Percentiles rank a stretch among this genome's conserved stretches.
These are phyloP conservation scores for Globodera rostochiensis DNA, from an alignment of 1,140 invertebrate genomes.

Conservation along the genomic window DNA sequence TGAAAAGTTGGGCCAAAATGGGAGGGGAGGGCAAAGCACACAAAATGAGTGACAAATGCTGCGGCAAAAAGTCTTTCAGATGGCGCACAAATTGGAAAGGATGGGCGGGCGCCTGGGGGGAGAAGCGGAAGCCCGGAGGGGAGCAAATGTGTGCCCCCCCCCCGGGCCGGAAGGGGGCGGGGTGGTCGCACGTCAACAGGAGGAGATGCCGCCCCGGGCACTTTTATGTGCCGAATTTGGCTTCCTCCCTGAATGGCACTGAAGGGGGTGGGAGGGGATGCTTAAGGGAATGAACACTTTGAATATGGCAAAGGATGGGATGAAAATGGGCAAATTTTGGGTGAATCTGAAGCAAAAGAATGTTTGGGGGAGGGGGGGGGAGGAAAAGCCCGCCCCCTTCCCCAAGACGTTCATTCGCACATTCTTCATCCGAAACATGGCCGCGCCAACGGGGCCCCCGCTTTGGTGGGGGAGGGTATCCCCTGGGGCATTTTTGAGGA, in stretches of 20 bases:
- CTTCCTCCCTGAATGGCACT: background rate
- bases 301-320: background rate
- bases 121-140: background rate
- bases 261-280: background rate
- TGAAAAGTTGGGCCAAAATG: too few relatives aligned
- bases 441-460: too few relatives aligned
- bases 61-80: background rate
- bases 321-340: too few relatives aligned
- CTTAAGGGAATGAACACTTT: background rate
- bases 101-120: too few relatives aligned
- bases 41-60: background rate
- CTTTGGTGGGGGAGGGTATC: background rate
- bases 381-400: too few relatives aligned
- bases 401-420: background rate
- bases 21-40: background rate
- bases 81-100: background rate
- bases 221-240: conserved; percentile 10
- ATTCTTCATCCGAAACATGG: background rate
- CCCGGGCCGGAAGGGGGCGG: background rate
- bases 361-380: too few relatives aligned
- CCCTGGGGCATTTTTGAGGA: background rate
- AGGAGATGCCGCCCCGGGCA: background rate
- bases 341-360: too few relatives aligned
- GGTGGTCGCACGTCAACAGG: background rate
- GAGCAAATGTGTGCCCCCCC: background rate